These are phyloP conservation scores for Desoria tigrina DNA, from an alignment of 2,888 invertebrate species.

Conservation along the genomic window DNA sequence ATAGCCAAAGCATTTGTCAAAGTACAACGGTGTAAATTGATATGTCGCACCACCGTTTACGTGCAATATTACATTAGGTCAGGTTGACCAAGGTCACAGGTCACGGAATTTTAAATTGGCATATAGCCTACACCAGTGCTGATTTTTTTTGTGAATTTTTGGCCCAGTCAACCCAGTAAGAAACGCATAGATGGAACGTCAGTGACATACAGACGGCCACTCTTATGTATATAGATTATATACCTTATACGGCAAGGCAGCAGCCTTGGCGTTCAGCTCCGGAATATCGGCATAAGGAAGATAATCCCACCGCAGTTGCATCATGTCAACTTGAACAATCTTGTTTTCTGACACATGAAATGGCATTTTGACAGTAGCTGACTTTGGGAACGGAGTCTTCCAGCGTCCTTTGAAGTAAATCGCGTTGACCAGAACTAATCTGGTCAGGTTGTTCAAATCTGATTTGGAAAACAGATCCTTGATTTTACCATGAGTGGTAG, in stretches of 20 bases:
- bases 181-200: no score
- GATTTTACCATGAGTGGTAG: constrained; percentile 59
- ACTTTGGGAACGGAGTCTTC: constrained; percentile 50
- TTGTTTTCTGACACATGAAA: constrained; percentile 54
- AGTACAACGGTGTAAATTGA: no score
- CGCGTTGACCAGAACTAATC: constrained; percentile 56
- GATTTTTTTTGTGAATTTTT: no score
- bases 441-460: constrained; percentile 53
- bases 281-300: constrained; percentile 52
- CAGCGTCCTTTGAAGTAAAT: constrained; percentile 57
- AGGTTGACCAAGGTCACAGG: no score
- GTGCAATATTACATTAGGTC: no score
- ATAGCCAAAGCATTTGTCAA: no score
- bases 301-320: constrained; percentile 56
- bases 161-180: no score
- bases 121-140: no score
- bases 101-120: no score
- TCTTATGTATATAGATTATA: no score
- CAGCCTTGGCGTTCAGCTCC: constrained; percentile 54
- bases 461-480: constrained; percentile 57
- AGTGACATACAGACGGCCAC: no score
- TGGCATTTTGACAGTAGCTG: constrained; percentile 53
- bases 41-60: no score
- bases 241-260: constrained; percentile 56
- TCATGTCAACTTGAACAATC: constrained; percentile 57